These are phyloP conservation scores for Dipodomys spectabilis DNA, from an alignment of 2,113 vertebrate species.

Conservation along the genomic window DNA sequence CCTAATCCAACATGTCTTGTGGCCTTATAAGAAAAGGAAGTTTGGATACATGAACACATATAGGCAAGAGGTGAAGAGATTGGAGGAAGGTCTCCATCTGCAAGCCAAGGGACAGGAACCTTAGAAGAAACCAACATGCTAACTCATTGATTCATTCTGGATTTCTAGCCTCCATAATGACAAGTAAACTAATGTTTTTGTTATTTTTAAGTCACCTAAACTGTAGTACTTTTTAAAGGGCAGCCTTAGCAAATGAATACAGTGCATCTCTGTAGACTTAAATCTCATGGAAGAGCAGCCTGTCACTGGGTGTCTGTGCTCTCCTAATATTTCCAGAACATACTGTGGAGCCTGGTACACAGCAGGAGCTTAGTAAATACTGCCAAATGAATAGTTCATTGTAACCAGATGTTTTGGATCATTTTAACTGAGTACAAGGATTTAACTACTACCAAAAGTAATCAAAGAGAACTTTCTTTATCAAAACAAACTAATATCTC, in stretches of 20 bases:
- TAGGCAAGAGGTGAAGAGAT: background rate
- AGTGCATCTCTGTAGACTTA: background rate
- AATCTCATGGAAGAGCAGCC: accelerated
- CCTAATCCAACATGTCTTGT: background rate
- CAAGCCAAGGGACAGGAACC: background rate
- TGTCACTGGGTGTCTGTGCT: background rate
- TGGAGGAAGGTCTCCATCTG: background rate
- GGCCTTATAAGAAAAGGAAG: constrained; percentile 26
- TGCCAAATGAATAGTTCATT: background rate
- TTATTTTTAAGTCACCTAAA: background rate
- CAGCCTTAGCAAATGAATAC: background rate
- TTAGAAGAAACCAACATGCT: background rate
- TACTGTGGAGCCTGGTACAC: background rate
- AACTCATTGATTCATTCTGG: background rate
- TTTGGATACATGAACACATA: background rate
- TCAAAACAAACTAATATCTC: constrained; percentile 1
- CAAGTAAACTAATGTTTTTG: background rate
- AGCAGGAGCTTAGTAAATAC: background rate
- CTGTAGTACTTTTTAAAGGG: background rate
- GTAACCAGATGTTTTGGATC: background rate
- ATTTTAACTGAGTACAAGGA: background rate
- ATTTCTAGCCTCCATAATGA: background rate
- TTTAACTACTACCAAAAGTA: background rate
- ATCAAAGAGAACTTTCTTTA: background rate
- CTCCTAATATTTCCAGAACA: background rate